Conservation (phyloP, 2,113 vertebrate genomes). For the Larimichthys polyactis region DNA sequence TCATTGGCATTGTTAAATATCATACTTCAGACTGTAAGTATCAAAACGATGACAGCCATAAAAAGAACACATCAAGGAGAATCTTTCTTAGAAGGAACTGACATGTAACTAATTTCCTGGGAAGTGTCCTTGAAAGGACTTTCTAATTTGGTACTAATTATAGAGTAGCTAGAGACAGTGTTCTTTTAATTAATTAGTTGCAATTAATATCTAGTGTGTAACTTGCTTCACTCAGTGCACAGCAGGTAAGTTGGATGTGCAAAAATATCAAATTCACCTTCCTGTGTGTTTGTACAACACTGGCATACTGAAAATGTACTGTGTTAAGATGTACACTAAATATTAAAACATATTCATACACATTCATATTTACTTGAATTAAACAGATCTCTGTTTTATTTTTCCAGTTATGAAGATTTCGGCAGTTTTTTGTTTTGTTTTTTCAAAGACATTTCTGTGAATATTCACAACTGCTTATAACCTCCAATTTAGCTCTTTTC, state of each 20-base stretch:
- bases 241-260: not conserved
- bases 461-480: not conserved
- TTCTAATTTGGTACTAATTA: slow-evolving; percentile 9
- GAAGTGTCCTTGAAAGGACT: slow-evolving; percentile 1
- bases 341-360: not conserved
- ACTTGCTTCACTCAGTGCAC: not conserved
- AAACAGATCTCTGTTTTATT: not conserved
- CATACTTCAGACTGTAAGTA: not conserved
- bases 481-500: not conserved
- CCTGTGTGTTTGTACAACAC: not conserved
- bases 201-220: slow-evolving; percentile 3
- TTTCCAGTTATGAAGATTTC: too few species aligned
- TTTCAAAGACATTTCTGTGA: not conserved
- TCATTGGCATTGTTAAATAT: too few species aligned
- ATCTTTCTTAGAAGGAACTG: not conserved
- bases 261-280: not conserved
- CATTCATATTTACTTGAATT: not conserved
- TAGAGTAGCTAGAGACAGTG: not conserved
- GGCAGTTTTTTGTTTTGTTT: not conserved
- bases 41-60: not conserved
- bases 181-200: not conserved
- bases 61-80: not conserved
- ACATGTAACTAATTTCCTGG: not conserved
- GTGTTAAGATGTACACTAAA: not conserved
- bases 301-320: not conserved